A percentile compares a stretch with the other conserved stretches of the same genome.
Conservation (phyloP, 2,113 vertebrate species). For the Paedocypris sp. region DNA sequence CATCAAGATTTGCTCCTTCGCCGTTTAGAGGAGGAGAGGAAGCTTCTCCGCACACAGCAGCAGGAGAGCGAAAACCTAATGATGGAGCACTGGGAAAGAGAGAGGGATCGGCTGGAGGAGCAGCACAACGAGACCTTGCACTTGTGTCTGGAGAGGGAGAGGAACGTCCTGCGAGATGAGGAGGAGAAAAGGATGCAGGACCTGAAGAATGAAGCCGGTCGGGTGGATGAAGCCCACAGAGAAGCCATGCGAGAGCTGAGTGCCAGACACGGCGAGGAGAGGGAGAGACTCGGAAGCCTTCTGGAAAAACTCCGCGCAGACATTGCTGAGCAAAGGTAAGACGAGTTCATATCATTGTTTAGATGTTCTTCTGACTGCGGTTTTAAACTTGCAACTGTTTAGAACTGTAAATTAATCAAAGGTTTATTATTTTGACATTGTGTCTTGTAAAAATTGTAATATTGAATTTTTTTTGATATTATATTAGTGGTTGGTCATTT, state of each 20-base stretch:
- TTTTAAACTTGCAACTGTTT: no score
- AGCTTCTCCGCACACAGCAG: slow-evolving; percentile 37
- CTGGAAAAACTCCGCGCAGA: slow-evolving; percentile 64
- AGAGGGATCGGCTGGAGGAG: slow-evolving; percentile 55
- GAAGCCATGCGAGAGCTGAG: slow-evolving; percentile 56
- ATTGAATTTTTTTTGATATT: no score
- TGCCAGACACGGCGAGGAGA: slow-evolving; percentile 56
- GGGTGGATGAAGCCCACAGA: slow-evolving; percentile 48
- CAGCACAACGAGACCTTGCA: slow-evolving; percentile 58
- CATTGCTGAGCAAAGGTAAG: slow-evolving; percentile 77
- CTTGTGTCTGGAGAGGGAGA: slow-evolving; percentile 48
- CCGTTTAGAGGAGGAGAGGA: slow-evolving; percentile 39
- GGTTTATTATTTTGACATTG: no score
- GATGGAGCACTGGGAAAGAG: slow-evolving; percentile 53
- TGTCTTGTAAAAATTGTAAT: no score
- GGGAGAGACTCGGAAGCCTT: slow-evolving; percentile 55
- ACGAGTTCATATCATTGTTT: no score
- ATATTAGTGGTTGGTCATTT: no score
- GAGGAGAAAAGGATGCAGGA: slow-evolving; percentile 36
- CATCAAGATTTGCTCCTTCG: slow-evolving; percentile 51
- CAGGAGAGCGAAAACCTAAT: slow-evolving; percentile 46
- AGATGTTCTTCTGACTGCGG: no score
- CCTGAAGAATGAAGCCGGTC: slow-evolving; percentile 51
- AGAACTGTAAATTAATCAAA: no score
- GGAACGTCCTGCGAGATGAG: slow-evolving; percentile 46